Percentiles rank a stretch among this genome's conserved stretches.
Evolutionary conservation across 2,797 vertebrate species (phyloP).

Genomic region (Crocidura indochinensis): DNA sequence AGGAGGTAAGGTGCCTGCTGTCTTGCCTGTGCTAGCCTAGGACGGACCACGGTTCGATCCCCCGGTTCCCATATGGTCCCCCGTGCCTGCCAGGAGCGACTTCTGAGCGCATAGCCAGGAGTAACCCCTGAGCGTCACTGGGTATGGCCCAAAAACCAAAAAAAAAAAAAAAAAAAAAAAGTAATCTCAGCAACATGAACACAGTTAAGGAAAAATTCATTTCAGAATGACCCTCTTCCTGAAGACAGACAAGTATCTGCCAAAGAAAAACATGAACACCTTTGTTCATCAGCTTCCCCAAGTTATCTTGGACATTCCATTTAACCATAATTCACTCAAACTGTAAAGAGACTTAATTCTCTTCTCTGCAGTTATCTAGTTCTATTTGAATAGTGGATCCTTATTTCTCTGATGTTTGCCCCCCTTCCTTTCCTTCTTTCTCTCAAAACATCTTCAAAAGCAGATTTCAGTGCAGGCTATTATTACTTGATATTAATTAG

Average conservation of each 20-base stretch:
- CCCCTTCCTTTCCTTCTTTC: too few species aligned
- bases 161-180: too few species aligned
- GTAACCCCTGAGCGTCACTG: too few species aligned
- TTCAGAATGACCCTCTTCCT: conserved; percentile 20
- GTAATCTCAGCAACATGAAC: neutral
- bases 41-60: too few species aligned
- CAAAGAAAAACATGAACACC: conserved; percentile 4
- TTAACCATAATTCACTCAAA: conserved; percentile 4
- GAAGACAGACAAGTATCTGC: neutral
- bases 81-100: too few species aligned
- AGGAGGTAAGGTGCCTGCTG: too few species aligned
- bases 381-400: neutral
- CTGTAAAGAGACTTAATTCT: neutral
- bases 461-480: neutral
- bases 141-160: too few species aligned
- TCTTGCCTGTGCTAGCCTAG: too few species aligned
- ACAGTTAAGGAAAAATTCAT: conserved; percentile 8
- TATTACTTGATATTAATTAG: neutral
- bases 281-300: neutral
- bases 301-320: neutral
- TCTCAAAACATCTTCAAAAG: conserved; percentile 12
- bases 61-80: too few species aligned
- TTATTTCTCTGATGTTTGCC: neutral
- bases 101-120: too few species aligned
- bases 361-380: neutral